Evolutionary conservation across 2,113 vertebrate species (phyloP).

Genomic region (Lanius collurio): DNA sequence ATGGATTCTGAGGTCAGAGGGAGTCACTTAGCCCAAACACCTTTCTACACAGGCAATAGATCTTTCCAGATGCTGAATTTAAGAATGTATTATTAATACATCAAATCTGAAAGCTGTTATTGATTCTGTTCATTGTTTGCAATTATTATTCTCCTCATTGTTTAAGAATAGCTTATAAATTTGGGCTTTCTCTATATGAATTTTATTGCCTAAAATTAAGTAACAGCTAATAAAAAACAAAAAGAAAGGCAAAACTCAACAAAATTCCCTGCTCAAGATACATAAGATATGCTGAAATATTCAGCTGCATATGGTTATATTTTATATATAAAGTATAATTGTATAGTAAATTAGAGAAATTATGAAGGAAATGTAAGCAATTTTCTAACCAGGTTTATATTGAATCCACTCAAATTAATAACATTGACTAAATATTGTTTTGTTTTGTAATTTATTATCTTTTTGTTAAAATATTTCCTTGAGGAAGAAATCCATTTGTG

Average conservation of each 20-base stretch:
- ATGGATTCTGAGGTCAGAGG: conserved; percentile 11
- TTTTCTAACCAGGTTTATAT: not conserved
- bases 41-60: not conserved
- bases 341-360: not conserved
- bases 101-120: not conserved
- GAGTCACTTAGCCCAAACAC: not conserved
- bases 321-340: not conserved
- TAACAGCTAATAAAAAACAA: not conserved
- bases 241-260: not conserved
- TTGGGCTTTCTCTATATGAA: not conserved
- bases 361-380: not conserved
- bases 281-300: not conserved
- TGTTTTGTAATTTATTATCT: not conserved
- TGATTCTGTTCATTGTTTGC: not conserved
- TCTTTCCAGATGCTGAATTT: not conserved
- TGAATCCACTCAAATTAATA: not conserved
- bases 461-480: not conserved
- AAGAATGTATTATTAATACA: not conserved
- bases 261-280: not conserved
- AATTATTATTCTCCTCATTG: not conserved
- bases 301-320: not conserved
- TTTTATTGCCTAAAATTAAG: not conserved
- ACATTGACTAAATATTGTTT: not conserved
- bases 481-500: not conserved
- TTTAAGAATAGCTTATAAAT: not conserved